Base-by-base conservation (phyloP, 2,797 vertebrate genomes). In the Xenentodon cancila region DNA sequence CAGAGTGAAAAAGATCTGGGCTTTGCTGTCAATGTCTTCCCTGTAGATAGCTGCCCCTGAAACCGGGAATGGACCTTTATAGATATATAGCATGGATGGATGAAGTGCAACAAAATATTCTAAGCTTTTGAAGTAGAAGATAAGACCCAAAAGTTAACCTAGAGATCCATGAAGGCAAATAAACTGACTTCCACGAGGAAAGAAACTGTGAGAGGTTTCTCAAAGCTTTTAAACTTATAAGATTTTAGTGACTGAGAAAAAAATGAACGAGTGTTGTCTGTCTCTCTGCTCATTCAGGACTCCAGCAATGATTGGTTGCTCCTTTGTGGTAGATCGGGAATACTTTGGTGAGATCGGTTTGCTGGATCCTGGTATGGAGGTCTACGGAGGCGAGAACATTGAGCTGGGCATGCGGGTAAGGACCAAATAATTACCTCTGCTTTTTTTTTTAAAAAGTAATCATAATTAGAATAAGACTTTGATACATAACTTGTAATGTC, bases 231-330 rank as follows among this genome's bases (percentile, higher is more conserved):
- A 2, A 17, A 9, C 4, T 6, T 27, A 25, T 25, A 52, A 18
- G 11, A 27, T 15, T 21, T 59, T 30, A n/a, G 25, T 13, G 16
- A 7, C 4, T 53, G 13, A 46, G 20, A 40, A 19, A 55, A 49
- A 30, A 27, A 19, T 25, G 1, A n/a, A n/a, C n/a, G n/a, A 30
- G 9, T 21, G 5, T 2, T 51, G n/a, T 37, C 2, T 46, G 3
- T 60, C 0, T 22, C 43, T 81, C 37, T 68, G n/a, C 46, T 67
- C 22, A 9, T 53, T 34, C 87, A 99, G 97, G 90, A 99, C 97
- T 37, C 97, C 97, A 0, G 97, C 97, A 25, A 98, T 99, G 97
- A 99, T 99, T 0, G 97, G 97, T 77, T 99, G 97, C 86, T 99
- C 97, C 0, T 99, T 99, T 40, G 95, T 99, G 83, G 97, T 98